Base-by-base conservation (phyloP, 2,113 vertebrate genomes). In the Laterallus jamaicensis region DNA sequence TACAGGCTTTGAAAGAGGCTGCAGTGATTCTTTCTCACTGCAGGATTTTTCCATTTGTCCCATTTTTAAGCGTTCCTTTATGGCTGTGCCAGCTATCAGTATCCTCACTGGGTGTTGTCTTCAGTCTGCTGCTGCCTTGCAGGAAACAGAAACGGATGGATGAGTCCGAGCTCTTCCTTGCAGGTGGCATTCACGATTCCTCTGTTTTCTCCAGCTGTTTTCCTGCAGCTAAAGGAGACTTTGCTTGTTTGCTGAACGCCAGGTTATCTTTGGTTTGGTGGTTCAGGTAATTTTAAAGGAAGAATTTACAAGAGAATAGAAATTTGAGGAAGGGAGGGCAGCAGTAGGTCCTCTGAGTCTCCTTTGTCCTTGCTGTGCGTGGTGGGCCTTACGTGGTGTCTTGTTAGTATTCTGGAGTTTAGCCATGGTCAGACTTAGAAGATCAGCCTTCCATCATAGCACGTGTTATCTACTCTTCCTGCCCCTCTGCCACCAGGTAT, bases 401-500 rank as follows among this genome's bases (percentile, higher is more conserved):
- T 21, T 17, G 1, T 40, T 35, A 14, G 4, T 29, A 5, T 19
- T 17, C 4, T 4, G 4, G 14, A 35, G 11, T 28, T 55, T 4
- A 49, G 19, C 7, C 0, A 0, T 0, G 12, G 17, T 71, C 69
- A 50, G 55, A 15, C 5, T 49, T 5, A 1, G 52, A 5, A 44
- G 15, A 15, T 29, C 0, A 52, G 12, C 19, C 47, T 83, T 77
- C 29, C 18, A 0, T 52, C 5, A 2, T 39, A 13, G 10, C 0
- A 0, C 1, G 0, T 26, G 14, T 86, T 80, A 47, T 29, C 11
- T 59, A 1, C 7, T 87, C 22, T 60, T 29, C 21, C 22, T 78
- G 35, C 32, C 20, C 15, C 9, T 88, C 42, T 93, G 47, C 55
- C 20, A 22, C 39, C 56, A 31, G 37, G 6, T 11, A 54, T 8